These are phyloP conservation scores for Beroe forskalii DNA, from an alignment of 37 sponge, comb jelly and placozoan species.

Conservation along the genomic window DNA sequence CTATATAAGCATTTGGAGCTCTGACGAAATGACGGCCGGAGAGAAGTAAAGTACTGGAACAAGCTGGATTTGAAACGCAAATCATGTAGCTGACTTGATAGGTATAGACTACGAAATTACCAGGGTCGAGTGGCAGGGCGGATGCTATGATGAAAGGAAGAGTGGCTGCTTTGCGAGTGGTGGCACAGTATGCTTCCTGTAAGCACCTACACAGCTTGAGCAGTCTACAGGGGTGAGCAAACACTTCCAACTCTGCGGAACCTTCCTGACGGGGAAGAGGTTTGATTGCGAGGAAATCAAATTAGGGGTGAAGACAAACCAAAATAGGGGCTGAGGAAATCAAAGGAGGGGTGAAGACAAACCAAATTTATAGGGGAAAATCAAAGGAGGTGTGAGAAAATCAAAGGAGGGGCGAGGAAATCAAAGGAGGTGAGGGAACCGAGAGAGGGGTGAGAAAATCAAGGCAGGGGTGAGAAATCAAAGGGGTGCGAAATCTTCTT, in stretches of 20 bases:
- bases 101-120: neutral
- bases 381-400: neutral
- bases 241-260: constrained; percentile 20
- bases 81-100: no score
- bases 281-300: no score
- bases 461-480: no score
- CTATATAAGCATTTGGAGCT: no score
- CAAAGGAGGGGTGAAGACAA: neutral
- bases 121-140: constrained; percentile 21
- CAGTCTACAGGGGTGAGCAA: neutral
- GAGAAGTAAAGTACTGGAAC: no score
- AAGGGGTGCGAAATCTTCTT: no score
- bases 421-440: no score
- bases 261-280: constrained; percentile 15
- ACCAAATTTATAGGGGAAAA: neutral
- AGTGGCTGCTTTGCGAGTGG: neutral
- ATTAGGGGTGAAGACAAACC: neutral
- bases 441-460: no score
- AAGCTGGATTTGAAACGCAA: no score
- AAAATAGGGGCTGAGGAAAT: neutral
- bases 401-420: neutral
- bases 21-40: no score
- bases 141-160: constrained; percentile 23
- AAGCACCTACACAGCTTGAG: neutral
- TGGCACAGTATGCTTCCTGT: constrained; percentile 25